Evolutionary conservation across 1,140 invertebrate species (phyloP).

Genomic region (Drosophila bocqueti): DNA sequence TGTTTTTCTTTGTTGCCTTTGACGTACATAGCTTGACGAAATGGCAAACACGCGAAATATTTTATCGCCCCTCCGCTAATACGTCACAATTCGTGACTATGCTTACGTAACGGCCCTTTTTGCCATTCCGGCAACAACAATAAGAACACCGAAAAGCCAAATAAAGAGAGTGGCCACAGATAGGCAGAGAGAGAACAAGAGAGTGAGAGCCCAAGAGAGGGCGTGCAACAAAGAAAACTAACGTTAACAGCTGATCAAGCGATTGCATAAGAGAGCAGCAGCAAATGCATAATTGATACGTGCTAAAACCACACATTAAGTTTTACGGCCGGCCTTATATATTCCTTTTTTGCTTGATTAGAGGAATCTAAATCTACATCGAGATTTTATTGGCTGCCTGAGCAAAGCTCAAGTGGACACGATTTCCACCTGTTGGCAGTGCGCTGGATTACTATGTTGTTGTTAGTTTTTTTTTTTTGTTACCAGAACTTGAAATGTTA

Average conservation of each 20-base stretch:
- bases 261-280: conserved; percentile 42
- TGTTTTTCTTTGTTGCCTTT: conserved; percentile 19
- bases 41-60: conserved; percentile 73
- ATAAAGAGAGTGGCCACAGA: conserved; percentile 11
- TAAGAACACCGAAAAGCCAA: conserved; percentile 2
- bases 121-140: not conserved
- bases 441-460: not conserved
- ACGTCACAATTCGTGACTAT: conserved; percentile 67
- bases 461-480: not conserved
- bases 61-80: conserved; percentile 71
- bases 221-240: conserved; percentile 4
- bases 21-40: conserved; percentile 36
- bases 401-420: conserved; percentile 48
- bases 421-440: conserved; percentile 25
- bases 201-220: not conserved
- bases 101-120: conserved; percentile 63
- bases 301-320: conserved; percentile 24
- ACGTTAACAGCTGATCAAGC: conserved; percentile 48
- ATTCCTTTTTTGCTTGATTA: conserved; percentile 13
- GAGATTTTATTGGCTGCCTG: conserved; percentile 31
- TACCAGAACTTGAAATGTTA: conserved; percentile 11
- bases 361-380: conserved; percentile 34
- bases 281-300: conserved; percentile 42
- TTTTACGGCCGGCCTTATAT: conserved; percentile 19
- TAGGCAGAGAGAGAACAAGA: not conserved